Base-by-base conservation (phyloP, 1,140 invertebrate species). In the Ectropis grisescens region DNA sequence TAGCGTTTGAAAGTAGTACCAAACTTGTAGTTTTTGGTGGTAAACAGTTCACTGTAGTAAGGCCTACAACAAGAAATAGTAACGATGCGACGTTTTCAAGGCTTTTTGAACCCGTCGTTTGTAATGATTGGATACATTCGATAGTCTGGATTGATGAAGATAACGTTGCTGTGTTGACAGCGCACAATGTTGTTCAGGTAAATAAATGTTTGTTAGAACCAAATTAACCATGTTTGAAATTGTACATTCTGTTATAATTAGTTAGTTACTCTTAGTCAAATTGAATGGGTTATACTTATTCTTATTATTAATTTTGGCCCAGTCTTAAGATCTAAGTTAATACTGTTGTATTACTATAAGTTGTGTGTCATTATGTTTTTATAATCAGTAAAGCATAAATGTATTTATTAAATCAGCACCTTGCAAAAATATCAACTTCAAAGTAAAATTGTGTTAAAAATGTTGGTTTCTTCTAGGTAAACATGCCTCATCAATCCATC, bases 121-220 rank as follows among this genome's bases (percentile, higher is more conserved):
- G 67, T 54, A 38, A 68, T 45, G 74, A 79, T 36, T 79, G 74
- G 74, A 12, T 79, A 5, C 71, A 70, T 44, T 56, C 62, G 9
- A 59, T 46, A 3, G 19, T 57, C 11, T 76, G 67, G 65, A 1
- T 52, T 1, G 22, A 37, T 19, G 37, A 48, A 12, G 27, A 53
- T 11, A 19, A 19, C 16, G 31, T 30, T 28, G 24, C 56, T 9
- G 13, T 76, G 2, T 41, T 80, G 10, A 72, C 71, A 30, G 74
- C 74, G n/a, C 71, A 80, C 37, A 76, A 76, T 64, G 58, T 60
- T 31, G 59, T 70, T 27, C 65, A 74, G 56, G 74, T 76, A 58
- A 47, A 10, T 7, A n/a, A 13, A 14, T 39, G 11, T 24, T 6
- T 24, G 5, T 27, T 19, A 28, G 31, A 33, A 11, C n/a, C 10